Evolutionary conservation across 2,113 vertebrate genomes (phyloP).

Genomic region (Meriones unguiculatus): DNA sequence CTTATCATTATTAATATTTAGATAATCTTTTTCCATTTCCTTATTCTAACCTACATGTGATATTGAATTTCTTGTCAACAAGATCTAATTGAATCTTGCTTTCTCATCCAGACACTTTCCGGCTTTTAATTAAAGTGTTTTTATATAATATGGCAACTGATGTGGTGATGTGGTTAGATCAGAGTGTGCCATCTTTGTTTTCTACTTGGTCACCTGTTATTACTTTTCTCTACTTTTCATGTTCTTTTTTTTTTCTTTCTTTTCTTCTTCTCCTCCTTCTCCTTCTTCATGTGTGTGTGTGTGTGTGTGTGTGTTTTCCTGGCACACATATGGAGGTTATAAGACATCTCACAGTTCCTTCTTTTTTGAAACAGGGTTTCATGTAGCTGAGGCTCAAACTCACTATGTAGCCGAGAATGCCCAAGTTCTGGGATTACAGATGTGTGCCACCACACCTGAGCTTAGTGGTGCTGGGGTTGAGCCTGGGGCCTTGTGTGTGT

Average conservation of each 20-base stretch:
- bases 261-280: background rate
- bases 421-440: background rate
- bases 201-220: background rate
- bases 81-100: constrained; percentile 28
- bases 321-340: background rate
- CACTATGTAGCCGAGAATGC: no score
- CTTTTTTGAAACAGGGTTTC: background rate
- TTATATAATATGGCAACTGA: background rate
- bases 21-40: background rate
- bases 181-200: background rate
- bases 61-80: constrained; percentile 32
- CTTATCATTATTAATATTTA: constrained; percentile 4
- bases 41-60: constrained; percentile 39
- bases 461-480: background rate
- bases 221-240: background rate
- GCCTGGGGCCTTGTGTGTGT: no score
- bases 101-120: constrained; percentile 26
- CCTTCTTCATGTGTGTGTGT: background rate
- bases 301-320: background rate
- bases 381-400: background rate
- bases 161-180: background rate
- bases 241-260: background rate
- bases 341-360: background rate
- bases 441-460: background rate
- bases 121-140: constrained; percentile 51